Evolutionary conservation across 2,888 invertebrate genomes (phyloP), one percentile per base, ranked within the genome.

Genomic region (Caenorhabditis sulstoni): DNA sequence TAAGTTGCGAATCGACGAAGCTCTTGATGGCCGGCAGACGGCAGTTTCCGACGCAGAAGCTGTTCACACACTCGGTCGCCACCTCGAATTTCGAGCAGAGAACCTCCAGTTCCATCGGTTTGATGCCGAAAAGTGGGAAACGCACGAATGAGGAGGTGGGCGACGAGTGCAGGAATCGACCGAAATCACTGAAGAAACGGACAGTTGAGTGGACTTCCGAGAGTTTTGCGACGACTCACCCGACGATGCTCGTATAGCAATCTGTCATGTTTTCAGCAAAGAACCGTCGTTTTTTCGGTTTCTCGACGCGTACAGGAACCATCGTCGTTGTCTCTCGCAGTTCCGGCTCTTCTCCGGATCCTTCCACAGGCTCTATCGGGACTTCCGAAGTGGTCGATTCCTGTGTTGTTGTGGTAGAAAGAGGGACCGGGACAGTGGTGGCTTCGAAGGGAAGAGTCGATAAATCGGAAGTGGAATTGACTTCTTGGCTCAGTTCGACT

Each of bases 31-130:
- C 57, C 12, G 79, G 79, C 12, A 57, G 64, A 14, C 79, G 41
- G 67, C 79, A 79, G 39, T 79, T 79, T 11, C 79, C 79, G 18
- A 73, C 67, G 44, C 79, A 79, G 47, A 73, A 73, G 37, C 62
- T 66, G 23, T 45, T 47, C 3, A 79, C 79, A 35, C 79, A 79
- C 41, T 79, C 64, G 29, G 67, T 59, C 4, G 67, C 64, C 18
- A 67, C 64, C 45, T 67, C 73, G 49, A 50, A 61, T 45, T 79
- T 79, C 20, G 79, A 61, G 41, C 79, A 79, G 14, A 79, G 49
- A 16, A 73, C 79, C 37, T 79, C 79, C 3, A 79, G 52, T 52
- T 79, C 79, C 67, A 79, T 73, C 20, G 67, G 79, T 53, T 79
- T 79, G 39, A 79, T 57, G 4, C 79, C 79, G 20, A 67, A 79